These are phyloP conservation scores for Paralichthys olivaceus DNA, from an alignment of 2,113 vertebrate species.

Conservation along the genomic window DNA sequence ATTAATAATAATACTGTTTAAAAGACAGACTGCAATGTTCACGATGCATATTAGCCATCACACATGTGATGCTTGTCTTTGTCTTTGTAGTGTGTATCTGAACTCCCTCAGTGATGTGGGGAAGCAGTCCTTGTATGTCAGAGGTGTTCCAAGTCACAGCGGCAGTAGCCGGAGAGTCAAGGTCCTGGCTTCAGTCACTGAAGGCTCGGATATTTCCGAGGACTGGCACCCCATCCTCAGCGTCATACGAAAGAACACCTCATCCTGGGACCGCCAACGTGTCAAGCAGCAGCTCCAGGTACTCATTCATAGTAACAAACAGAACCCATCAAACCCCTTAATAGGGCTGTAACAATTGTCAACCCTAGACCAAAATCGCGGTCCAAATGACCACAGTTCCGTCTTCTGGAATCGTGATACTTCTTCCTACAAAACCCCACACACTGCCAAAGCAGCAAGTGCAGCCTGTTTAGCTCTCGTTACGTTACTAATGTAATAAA, in stretches of 20 bases:
- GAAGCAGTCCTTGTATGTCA: conserved; percentile 83
- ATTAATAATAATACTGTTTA: too few species aligned
- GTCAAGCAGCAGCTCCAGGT: conserved; percentile 87
- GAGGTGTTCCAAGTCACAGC: conserved; percentile 68
- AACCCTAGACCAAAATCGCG: too few species aligned
- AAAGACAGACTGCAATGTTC: too few species aligned
- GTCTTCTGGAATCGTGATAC: too few species aligned
- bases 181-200: conserved; percentile 90
- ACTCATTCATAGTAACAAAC: background rate
- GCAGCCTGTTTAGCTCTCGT: too few species aligned
- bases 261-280: conserved; percentile 86
- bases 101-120: conserved; percentile 92
- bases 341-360: background rate
- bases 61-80: background rate
- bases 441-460: too few species aligned
- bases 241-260: conserved; percentile 87
- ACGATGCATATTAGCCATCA: background rate
- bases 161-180: conserved; percentile 75
- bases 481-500: too few species aligned
- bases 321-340: background rate
- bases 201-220: conserved; percentile 88
- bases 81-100: conserved; percentile 88
- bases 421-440: too few species aligned
- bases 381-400: too few species aligned
- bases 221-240: conserved; percentile 91